A percentile compares a stretch with the other conserved stretches of the same genome.
phyloP scores from a whole-genome alignment of 1,140 invertebrate genomes.

The Tetramorium parvispinum region DNA sequence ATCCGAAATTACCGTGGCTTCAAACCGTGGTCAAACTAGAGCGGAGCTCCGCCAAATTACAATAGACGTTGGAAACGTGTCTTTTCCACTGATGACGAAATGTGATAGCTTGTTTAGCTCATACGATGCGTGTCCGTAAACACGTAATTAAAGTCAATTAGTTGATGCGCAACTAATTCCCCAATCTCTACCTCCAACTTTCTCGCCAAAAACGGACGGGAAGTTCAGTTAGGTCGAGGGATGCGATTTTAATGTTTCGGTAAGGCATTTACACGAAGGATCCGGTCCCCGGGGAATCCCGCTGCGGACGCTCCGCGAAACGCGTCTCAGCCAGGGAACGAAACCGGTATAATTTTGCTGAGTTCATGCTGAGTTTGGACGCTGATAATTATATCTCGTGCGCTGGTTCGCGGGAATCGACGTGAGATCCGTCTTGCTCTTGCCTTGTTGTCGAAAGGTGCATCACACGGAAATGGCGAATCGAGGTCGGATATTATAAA shows the following conservation, averaged over 20 bases:
- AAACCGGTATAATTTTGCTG: constrained; percentile 33
- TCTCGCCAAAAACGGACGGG: neutral
- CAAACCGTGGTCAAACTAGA: neutral
- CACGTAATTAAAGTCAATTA: constrained; percentile 27
- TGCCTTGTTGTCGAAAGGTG: too few relatives aligned
- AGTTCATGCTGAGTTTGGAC: constrained; percentile 7
- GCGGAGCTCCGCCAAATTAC: neutral
- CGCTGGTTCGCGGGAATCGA: neutral
- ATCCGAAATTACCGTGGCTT: too few relatives aligned
- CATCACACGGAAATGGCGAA: neutral
- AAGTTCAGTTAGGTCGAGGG: neutral
- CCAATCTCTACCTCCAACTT: neutral
- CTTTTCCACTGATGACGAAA: constrained; percentile 21
- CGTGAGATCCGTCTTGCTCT: too few relatives aligned
- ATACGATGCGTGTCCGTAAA: constrained; percentile 24
- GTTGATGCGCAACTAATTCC: constrained; percentile 12
- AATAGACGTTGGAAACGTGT: constrained; percentile 12
- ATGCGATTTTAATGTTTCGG: neutral
- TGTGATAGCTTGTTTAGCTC: constrained; percentile 10
- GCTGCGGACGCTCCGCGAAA: neutral
- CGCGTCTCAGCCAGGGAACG: neutral
- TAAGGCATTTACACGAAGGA: neutral
- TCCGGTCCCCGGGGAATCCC: constrained; percentile 36
- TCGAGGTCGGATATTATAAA: neutral
- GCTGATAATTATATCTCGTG: neutral